Conservation (phyloP, 2,888 invertebrate species). For the Noctua janthina region DNA sequence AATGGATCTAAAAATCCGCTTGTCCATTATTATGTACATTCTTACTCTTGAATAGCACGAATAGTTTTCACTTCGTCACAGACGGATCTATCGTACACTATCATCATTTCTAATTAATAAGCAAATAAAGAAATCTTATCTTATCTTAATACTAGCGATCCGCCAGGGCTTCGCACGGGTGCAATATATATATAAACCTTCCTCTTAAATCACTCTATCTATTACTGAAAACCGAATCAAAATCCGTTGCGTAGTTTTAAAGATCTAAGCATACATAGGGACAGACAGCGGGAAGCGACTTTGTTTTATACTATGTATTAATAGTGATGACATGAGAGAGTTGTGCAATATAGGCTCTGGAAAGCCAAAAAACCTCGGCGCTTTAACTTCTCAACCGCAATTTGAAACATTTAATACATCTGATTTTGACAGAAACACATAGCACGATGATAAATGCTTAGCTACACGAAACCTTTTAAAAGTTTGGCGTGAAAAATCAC, state of each 20-base stretch:
- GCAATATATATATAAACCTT: too few species aligned
- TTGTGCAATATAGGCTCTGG: not conserved
- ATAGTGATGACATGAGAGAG: not conserved
- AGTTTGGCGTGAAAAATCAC: slow-evolving; percentile 81
- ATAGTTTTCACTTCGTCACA: not conserved
- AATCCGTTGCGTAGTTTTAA: too few species aligned
- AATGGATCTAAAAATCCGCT: not conserved
- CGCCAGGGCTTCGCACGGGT: too few species aligned
- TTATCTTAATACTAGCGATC: too few species aligned
- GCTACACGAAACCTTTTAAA: slow-evolving; percentile 78
- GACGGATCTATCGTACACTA: not conserved
- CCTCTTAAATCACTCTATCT: too few species aligned
- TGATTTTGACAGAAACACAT: slow-evolving; percentile 64
- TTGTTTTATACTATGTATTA: too few species aligned
- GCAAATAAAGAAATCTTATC: too few species aligned
- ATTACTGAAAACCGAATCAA: too few species aligned
- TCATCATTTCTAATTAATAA: not conserved
- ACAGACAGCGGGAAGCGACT: too few species aligned
- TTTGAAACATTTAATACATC: slow-evolving; percentile 58
- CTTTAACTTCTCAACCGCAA: slow-evolving; percentile 47
- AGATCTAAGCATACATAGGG: too few species aligned
- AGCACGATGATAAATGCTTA: slow-evolving; percentile 67
- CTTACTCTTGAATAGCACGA: not conserved
- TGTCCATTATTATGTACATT: not conserved
- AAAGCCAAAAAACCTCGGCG: not conserved